phyloP scores from a whole-genome alignment of 2,797 vertebrate genomes.

The Semaprochilodus insignis region DNA sequence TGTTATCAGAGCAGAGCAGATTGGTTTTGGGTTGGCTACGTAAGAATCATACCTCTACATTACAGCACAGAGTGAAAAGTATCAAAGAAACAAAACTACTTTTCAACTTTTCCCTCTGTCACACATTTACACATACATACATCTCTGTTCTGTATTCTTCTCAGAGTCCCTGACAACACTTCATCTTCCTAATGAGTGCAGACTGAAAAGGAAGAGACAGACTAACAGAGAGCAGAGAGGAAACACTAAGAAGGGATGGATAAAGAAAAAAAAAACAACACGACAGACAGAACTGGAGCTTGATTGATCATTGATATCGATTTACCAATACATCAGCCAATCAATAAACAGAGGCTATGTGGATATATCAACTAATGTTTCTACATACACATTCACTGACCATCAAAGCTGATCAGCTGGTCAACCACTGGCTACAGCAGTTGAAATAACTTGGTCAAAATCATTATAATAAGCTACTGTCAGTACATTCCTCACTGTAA shows the following conservation, averaged over 20 bases:
- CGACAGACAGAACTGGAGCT: not conserved
- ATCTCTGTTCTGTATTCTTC: not conserved
- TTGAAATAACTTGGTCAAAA: not conserved
- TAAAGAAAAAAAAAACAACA: not conserved
- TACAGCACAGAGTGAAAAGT: slow-evolving; percentile 24
- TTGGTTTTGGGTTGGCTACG: not conserved
- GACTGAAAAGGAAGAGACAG: slow-evolving; percentile 43
- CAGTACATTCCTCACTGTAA: not conserved
- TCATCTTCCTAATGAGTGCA: slow-evolving; percentile 71
- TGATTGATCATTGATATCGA: not conserved
- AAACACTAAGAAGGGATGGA: slow-evolving; percentile 34
- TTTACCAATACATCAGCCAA: not conserved
- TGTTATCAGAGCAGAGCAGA: slow-evolving; percentile 3
- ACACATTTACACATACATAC: not conserved
- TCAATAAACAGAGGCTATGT: not conserved
- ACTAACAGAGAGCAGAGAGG: not conserved
- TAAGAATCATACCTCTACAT: slow-evolving; percentile 15
- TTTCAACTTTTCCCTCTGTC: not conserved
- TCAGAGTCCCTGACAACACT: slow-evolving; percentile 64
- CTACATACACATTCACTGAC: not conserved
- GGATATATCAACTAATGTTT: not conserved
- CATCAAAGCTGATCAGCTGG: not conserved
- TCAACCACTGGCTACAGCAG: not conserved
- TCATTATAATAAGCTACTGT: not conserved
- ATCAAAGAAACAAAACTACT: slow-evolving; percentile 6